These are phyloP conservation scores for Clunio marinus DNA, from an alignment of 2,888 invertebrate genomes.

Conservation along the genomic window DNA sequence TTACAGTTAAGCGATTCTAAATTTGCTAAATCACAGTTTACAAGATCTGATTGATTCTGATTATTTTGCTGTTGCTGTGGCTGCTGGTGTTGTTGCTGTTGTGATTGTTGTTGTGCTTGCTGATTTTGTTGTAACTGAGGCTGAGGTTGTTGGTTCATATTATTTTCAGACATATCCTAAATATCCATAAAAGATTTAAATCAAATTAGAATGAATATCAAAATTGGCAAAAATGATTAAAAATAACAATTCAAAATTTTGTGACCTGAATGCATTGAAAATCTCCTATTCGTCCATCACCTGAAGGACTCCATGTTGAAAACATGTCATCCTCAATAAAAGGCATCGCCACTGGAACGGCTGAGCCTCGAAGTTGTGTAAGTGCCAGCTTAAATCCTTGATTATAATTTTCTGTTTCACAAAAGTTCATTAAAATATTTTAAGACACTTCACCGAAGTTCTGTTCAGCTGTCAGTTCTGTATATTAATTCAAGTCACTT, in stretches of 20 bases:
- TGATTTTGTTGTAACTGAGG: background rate
- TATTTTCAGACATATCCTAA: conserved; percentile 40
- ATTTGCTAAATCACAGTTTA: conserved; percentile 46
- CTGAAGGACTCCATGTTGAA: conserved; percentile 89
- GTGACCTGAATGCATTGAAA: conserved; percentile 80
- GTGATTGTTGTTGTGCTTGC: conserved; percentile 29
- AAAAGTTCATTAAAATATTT: conserved; percentile 25
- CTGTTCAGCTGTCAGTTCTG: conserved; percentile 16
- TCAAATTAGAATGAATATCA: background rate
- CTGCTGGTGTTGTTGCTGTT: too few relatives aligned
- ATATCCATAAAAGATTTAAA: background rate
- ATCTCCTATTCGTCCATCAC: conserved; percentile 84
- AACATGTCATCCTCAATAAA: conserved; percentile 83
- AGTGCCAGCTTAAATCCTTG: conserved; percentile 32
- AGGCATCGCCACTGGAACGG: conserved; percentile 72
- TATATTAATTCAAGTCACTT: conserved; percentile 1
- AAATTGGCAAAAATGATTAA: background rate
- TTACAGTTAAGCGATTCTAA: conserved; percentile 51
- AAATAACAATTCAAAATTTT: background rate
- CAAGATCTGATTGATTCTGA: conserved; percentile 43
- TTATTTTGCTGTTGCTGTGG: conserved; percentile 3
- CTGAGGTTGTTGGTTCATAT: conserved; percentile 36
- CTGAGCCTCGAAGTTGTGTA: conserved; percentile 47
- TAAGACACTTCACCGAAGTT: too few relatives aligned
- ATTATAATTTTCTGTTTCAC: background rate